Evolutionary conservation across 2,113 vertebrate species (phyloP).

Genomic region (Zingel zingel): DNA sequence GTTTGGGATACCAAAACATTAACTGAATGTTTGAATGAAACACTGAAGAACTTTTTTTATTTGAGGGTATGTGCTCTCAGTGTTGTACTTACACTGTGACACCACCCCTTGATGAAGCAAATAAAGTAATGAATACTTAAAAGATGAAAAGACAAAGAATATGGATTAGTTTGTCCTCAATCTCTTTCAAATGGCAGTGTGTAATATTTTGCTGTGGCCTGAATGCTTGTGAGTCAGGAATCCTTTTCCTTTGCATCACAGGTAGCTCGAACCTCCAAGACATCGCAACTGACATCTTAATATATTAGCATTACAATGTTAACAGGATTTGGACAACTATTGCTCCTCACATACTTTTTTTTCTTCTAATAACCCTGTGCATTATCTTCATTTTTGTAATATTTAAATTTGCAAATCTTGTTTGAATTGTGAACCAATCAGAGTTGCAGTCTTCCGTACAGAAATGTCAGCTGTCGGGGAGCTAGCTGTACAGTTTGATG

Average conservation of each 20-base stretch:
- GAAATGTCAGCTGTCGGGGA: slow-evolving; percentile 50
- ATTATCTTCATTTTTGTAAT: slow-evolving; percentile 26
- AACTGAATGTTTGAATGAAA: slow-evolving; percentile 14
- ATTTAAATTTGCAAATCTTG: slow-evolving; percentile 55
- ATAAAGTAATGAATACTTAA: neutral
- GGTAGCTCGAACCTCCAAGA: slow-evolving; percentile 1
- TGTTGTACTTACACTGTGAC: neutral
- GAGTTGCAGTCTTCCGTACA: slow-evolving; percentile 31
- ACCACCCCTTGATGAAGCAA: neutral
- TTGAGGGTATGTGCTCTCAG: neutral
- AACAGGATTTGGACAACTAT: neutral
- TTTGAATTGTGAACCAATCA: slow-evolving; percentile 58
- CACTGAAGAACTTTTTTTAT: slow-evolving; percentile 5
- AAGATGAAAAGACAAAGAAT: neutral
- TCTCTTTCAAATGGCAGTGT: slow-evolving; percentile 23
- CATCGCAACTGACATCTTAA: slow-evolving; percentile 1
- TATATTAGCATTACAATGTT: slow-evolving; percentile 2
- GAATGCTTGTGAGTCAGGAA: neutral
- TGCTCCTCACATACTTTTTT: neutral
- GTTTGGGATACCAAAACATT: slow-evolving; percentile 23
- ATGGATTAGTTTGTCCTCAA: slow-evolving; percentile 12
- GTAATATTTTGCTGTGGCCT: slow-evolving; percentile 2
- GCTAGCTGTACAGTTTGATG: slow-evolving; percentile 63
- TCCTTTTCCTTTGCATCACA: slow-evolving; percentile 8
- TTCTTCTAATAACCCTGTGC: neutral